phyloP scores from a whole-genome alignment of 2,888 invertebrate genomes.

The Marronus borbonicus region DNA sequence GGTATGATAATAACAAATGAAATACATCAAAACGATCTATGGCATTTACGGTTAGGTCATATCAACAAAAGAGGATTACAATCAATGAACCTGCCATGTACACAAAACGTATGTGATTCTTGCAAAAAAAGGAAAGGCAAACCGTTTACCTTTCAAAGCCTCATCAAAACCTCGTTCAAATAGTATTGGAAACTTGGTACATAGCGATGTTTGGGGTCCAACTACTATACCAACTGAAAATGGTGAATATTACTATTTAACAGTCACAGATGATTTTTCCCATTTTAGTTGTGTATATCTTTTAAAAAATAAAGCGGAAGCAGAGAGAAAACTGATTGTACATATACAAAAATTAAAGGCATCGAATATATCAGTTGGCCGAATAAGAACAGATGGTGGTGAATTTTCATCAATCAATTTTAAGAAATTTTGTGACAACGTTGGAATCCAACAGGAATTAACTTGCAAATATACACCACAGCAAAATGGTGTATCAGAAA shows the following conservation, averaged over 20 bases:
- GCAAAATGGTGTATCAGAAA: too few relatives aligned
- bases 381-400: too few relatives aligned
- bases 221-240: neutral
- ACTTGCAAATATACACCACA: too few relatives aligned
- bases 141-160: constrained; percentile 11
- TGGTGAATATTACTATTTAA: constrained; percentile 16
- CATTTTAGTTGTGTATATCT: constrained; percentile 17
- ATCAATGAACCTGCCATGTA: neutral
- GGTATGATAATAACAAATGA: neutral
- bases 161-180: too few relatives aligned
- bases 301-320: neutral
- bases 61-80: neutral
- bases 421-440: too few relatives aligned
- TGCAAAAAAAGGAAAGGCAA: constrained; percentile 6
- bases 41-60: neutral
- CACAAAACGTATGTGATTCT: neutral
- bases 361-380: too few relatives aligned
- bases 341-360: too few relatives aligned
- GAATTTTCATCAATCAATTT: too few relatives aligned
- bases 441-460: too few relatives aligned
- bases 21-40: neutral
- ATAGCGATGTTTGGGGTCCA: too few relatives aligned
- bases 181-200: too few relatives aligned
- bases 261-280: constrained; percentile 10
- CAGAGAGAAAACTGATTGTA: neutral